Evolutionary conservation across 2,113 vertebrate species (phyloP), one percentile per base, ranked within the genome.

Genomic region (Ailurus styani): DNA sequence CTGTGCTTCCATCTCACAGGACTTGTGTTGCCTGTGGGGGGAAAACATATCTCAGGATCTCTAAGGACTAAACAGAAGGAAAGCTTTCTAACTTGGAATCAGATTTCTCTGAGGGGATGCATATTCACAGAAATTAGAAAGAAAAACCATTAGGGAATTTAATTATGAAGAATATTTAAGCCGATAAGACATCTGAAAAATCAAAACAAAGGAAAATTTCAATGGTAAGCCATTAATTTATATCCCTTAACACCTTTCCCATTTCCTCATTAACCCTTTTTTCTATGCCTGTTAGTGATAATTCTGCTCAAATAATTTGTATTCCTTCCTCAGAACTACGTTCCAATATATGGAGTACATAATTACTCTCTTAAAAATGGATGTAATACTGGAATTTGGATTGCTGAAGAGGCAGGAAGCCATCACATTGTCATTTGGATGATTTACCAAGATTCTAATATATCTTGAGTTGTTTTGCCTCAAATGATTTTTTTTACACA

Each of bases 201-300:
- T 73, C 23, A 91, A 90, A 97, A 90, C 64, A 95, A 90, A 97
- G 66, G 40, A 94, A 91, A 97, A 97, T 66, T 66, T 91, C 82
- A 90, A 17, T 66, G 82, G 68, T 89, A 93, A 86, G 23, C 55
- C 91, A 57, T 78, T 89, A 81, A 91, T 91, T 93, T 82, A 25
- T 83, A 50, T 89, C 15, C 45, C 31, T 75, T 75, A 89, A 37
- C 45, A 84, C 25, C 4, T 81, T 97, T 72, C 37, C n/a, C 18
- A 75, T 83, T 95, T 96, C 40, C 27, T 96, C 40, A 55, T 85
- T 52, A 85, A 70, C 31, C 2, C 13, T 66, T 93, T 81, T 62
- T 54, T 52, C 54, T 78, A 55, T 83, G 42, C 14, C 70, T n/a
- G 34, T 55, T 87, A 37, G n/a, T 87, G 29, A 85, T 79, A 78